Conservation (phyloP, 2,797 vertebrate genomes). For the Megalops cyprinoides region DNA sequence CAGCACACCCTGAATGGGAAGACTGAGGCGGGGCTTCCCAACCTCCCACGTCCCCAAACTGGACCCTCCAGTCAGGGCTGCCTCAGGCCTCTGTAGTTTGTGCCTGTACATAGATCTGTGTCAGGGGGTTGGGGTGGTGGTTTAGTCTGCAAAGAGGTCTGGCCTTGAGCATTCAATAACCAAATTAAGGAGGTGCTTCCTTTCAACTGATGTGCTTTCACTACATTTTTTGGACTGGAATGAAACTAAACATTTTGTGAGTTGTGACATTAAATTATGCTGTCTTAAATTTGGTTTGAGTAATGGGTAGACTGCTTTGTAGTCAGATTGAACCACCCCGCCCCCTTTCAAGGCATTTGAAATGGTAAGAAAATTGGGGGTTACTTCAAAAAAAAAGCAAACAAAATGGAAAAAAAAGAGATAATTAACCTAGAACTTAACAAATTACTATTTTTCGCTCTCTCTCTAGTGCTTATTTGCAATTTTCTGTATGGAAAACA, state of each 20-base stretch:
- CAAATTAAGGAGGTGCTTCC: too few species aligned
- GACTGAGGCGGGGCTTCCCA: background rate
- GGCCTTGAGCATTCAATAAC: background rate
- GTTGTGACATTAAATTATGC: background rate
- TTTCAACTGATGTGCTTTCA: background rate
- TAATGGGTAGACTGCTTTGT: background rate
- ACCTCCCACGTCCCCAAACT: background rate
- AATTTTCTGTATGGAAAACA: background rate
- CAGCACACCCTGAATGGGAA: too few species aligned
- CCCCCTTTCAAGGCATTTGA: background rate
- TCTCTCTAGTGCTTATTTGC: background rate
- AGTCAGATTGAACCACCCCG: background rate
- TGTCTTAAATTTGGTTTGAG: background rate
- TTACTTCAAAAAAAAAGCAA: background rate
- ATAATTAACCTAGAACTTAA: background rate
- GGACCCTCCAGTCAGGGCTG: background rate
- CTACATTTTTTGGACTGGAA: background rate
- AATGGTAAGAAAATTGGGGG: background rate
- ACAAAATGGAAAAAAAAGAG: background rate
- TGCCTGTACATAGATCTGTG: background rate
- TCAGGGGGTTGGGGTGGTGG: too few species aligned
- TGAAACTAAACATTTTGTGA: background rate
- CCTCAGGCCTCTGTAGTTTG: constrained; percentile 4
- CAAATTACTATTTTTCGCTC: background rate
- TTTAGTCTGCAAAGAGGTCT: background rate